Evolutionary conservation across 2,797 vertebrate genomes (phyloP).

Genomic region (Halcyon badia): DNA sequence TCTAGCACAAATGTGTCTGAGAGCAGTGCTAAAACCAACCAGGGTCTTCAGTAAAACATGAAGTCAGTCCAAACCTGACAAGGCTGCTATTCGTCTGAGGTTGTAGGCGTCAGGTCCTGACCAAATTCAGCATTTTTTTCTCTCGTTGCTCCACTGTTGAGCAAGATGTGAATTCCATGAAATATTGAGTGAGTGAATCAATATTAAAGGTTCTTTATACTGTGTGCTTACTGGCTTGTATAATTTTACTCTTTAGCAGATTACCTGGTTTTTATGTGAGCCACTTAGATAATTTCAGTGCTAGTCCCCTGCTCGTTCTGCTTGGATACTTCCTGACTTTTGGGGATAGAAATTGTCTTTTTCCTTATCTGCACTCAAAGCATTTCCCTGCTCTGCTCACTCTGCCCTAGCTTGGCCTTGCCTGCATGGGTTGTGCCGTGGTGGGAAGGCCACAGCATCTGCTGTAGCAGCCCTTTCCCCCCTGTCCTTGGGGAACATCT

Average conservation of each 20-base stretch:
- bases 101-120: background rate
- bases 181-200: slow-evolving; percentile 63
- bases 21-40: background rate
- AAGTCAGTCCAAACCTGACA: background rate
- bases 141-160: background rate
- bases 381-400: background rate
- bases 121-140: slow-evolving; percentile 6
- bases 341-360: background rate
- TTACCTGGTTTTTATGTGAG: background rate
- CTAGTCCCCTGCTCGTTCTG: background rate
- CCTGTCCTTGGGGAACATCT: background rate
- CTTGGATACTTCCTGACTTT: background rate
- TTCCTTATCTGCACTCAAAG: background rate
- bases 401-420: background rate
- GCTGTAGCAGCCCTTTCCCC: background rate
- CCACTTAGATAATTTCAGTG: background rate
- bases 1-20: background rate
- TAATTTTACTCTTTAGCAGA: slow-evolving; percentile 56
- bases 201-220: slow-evolving; percentile 64
- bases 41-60: slow-evolving; percentile 41
- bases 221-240: slow-evolving; percentile 33
- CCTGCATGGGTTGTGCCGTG: background rate
- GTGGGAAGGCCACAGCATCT: background rate
- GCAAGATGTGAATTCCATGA: slow-evolving; percentile 41
- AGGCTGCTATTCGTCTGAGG: background rate